Percentiles rank a stretch among this genome's conserved stretches.
These are phyloP conservation scores for Zaprionus bogoriensis DNA, from an alignment of 2,888 invertebrate genomes.

Conservation along the genomic window DNA sequence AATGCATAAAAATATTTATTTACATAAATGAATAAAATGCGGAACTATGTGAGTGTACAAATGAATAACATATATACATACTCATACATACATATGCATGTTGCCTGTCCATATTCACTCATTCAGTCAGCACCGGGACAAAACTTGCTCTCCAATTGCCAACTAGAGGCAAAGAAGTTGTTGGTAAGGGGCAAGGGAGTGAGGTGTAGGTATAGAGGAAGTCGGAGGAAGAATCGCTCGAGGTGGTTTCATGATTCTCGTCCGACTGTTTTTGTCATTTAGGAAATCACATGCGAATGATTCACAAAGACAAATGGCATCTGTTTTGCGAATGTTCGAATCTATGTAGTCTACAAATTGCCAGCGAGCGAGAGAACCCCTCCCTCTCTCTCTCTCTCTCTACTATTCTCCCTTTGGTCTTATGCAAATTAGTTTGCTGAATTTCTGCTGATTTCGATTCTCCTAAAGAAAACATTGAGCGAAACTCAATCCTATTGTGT, in stretches of 20 bases:
- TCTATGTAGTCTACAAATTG: constrained; percentile 40
- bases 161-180: constrained; percentile 25
- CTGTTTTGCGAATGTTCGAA: constrained; percentile 16
- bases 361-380: constrained; percentile 13
- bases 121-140: constrained; percentile 30
- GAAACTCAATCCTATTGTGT: constrained; percentile 20
- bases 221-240: constrained; percentile 15
- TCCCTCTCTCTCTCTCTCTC: neutral
- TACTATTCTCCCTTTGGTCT: constrained; percentile 14
- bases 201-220: neutral
- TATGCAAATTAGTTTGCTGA: constrained; percentile 53
- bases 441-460: constrained; percentile 24
- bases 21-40: constrained; percentile 55
- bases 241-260: constrained; percentile 38
- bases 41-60: constrained; percentile 22
- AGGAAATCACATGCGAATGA: constrained; percentile 60
- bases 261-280: constrained; percentile 53
- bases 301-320: constrained; percentile 47
- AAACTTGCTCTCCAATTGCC: constrained; percentile 51
- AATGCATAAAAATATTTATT: constrained; percentile 50
- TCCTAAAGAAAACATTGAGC: constrained; percentile 1
- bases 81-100: neutral
- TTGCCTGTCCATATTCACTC: constrained; percentile 57
- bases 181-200: neutral
- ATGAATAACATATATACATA: neutral